phyloP scores from a whole-genome alignment of 2,888 invertebrate genomes.

The Melinaea marsaeus region DNA sequence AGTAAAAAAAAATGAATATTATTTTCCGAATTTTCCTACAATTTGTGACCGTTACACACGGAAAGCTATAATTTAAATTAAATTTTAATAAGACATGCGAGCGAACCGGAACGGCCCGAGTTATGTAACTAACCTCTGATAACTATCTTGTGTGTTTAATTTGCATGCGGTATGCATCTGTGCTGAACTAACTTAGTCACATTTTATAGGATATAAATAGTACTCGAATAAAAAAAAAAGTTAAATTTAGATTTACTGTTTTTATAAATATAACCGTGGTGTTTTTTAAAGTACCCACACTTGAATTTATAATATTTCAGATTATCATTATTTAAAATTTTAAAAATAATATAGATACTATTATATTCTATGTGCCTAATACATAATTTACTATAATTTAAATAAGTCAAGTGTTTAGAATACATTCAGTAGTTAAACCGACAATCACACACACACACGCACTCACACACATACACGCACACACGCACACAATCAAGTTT shows the following conservation, averaged over 20 bases:
- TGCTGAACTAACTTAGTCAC: conserved; percentile 6
- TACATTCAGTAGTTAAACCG: conserved; percentile 4
- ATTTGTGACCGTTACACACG: conserved; percentile 1
- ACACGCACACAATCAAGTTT: conserved; percentile 8
- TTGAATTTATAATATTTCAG: no score
- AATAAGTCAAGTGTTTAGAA: conserved; percentile 4
- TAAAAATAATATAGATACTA: not conserved
- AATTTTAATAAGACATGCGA: conserved; percentile 9
- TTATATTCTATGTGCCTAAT: not conserved
- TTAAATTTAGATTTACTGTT: no score
- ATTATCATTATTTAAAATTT: no score
- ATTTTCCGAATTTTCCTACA: not conserved
- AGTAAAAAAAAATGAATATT: not conserved
- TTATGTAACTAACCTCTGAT: conserved; percentile 28
- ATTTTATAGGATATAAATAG: not conserved
- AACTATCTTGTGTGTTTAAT: conserved; percentile 31
- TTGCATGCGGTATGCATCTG: conserved; percentile 29
- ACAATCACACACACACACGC: not conserved
- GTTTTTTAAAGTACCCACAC: no score
- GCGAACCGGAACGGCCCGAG: conserved; percentile 20
- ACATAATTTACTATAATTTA: no score
- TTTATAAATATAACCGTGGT: no score
- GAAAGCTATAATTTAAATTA: conserved; percentile 4
- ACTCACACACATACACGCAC: no score
- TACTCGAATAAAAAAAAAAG: no score